Evolutionary conservation across 2,113 vertebrate genomes (phyloP).

Genomic region (Ellobius talpinus): DNA sequence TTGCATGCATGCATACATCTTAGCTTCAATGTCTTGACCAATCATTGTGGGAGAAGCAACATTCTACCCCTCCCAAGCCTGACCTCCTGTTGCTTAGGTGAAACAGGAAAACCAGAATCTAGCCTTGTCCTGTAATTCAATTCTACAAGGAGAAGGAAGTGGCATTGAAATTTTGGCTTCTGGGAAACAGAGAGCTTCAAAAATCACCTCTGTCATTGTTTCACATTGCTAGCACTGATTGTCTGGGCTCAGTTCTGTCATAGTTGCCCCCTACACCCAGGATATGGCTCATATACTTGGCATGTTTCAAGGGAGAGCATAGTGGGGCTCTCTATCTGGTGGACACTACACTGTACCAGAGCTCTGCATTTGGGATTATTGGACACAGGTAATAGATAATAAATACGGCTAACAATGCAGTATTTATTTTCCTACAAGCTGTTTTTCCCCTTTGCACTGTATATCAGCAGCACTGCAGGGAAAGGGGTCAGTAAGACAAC

Average conservation of each 20-base stretch:
- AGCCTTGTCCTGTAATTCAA: constrained; percentile 11
- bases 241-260: background rate
- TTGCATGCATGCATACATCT: background rate
- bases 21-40: background rate
- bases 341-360: background rate
- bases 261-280: background rate
- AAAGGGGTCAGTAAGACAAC: background rate
- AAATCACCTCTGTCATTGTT: background rate
- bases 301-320: background rate
- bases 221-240: background rate
- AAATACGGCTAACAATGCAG: background rate
- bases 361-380: background rate
- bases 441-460: background rate
- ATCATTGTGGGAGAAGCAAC: background rate
- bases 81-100: background rate
- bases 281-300: background rate
- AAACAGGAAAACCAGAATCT: background rate
- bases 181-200: background rate
- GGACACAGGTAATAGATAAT: background rate
- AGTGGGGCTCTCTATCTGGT: background rate
- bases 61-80: background rate
- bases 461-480: background rate
- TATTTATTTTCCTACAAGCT: background rate
- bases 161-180: background rate
- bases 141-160: constrained; percentile 35